phyloP scores from a whole-genome alignment of 2,113 vertebrate species.

The Gymnobelideus leadbeateri region DNA sequence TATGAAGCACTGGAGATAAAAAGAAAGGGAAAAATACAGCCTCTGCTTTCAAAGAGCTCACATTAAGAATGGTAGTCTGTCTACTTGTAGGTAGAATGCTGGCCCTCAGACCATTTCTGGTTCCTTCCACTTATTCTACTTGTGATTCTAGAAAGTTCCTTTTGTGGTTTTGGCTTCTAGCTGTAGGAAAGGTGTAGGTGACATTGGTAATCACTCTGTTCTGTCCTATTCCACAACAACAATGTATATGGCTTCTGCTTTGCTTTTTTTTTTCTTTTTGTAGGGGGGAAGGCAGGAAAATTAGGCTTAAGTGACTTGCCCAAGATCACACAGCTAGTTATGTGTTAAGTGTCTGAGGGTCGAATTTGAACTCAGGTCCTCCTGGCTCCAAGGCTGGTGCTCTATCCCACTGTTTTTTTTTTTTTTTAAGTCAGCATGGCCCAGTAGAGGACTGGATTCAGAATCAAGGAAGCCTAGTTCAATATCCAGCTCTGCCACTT shows the following conservation, averaged over 20 bases:
- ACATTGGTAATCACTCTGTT: neutral
- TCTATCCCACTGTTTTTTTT: no score
- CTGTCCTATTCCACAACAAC: neutral
- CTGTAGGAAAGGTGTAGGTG: neutral
- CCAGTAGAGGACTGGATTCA: neutral
- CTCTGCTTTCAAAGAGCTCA: neutral
- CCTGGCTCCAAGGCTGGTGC: no score
- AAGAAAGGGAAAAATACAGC: neutral
- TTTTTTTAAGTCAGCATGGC: neutral
- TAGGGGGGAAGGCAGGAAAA: no score
- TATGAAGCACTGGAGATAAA: neutral
- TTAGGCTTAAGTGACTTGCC: no score
- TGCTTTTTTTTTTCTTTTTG: neutral
- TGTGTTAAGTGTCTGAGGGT: no score
- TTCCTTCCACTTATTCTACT: neutral
- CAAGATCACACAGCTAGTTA: no score
- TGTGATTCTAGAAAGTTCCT: neutral
- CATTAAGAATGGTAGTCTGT: neutral
- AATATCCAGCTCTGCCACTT: neutral
- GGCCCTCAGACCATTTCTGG: neutral
- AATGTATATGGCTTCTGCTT: neutral
- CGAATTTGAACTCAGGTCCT: no score
- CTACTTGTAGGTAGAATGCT: neutral
- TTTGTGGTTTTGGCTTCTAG: neutral
- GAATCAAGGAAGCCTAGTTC: neutral